These are phyloP conservation scores for Drosophila conformis DNA, from an alignment of 2,888 invertebrate species.

Conservation along the genomic window DNA sequence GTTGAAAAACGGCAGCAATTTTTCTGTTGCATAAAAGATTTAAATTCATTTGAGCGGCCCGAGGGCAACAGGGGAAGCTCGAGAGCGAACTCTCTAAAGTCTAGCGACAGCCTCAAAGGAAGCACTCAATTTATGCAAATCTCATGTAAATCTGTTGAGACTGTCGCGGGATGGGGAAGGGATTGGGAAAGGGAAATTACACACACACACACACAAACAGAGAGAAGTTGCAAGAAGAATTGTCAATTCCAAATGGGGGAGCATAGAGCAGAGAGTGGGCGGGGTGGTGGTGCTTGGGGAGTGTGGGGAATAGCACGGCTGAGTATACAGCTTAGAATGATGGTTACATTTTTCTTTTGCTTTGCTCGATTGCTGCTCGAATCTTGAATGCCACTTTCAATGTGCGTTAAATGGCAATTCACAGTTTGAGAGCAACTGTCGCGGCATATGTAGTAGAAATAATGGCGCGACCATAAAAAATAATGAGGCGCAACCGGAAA, in stretches of 20 bases:
- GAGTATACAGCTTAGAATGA: conserved; percentile 49
- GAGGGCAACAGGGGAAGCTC: conserved; percentile 10
- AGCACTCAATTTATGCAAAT: conserved; percentile 83
- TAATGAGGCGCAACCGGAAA: conserved; percentile 61
- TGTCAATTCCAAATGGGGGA: conserved; percentile 31
- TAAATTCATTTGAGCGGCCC: conserved; percentile 71
- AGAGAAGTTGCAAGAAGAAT: conserved; percentile 56
- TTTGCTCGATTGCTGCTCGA: conserved; percentile 2
- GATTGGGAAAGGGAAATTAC: conserved; percentile 1
- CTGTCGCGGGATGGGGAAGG: conserved; percentile 18
- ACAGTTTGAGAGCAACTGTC: conserved; percentile 63
- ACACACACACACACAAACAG: background rate
- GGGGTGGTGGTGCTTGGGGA: background rate
- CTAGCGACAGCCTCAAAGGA: conserved; percentile 71
- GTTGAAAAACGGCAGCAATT: conserved; percentile 71
- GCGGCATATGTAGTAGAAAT: conserved; percentile 64
- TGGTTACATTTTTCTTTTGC: conserved; percentile 27
- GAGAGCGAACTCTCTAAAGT: conserved; percentile 21
- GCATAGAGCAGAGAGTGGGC: background rate
- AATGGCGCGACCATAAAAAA: conserved; percentile 70
- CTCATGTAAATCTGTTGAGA: conserved; percentile 83
- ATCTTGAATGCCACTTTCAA: conserved; percentile 53
- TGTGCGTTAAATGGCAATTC: conserved; percentile 70
- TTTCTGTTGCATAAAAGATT: conserved; percentile 68
- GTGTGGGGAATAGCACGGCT: conserved; percentile 8